Base-by-base conservation (phyloP, 2,797 vertebrate species). In the Protonibea diacanthus region DNA sequence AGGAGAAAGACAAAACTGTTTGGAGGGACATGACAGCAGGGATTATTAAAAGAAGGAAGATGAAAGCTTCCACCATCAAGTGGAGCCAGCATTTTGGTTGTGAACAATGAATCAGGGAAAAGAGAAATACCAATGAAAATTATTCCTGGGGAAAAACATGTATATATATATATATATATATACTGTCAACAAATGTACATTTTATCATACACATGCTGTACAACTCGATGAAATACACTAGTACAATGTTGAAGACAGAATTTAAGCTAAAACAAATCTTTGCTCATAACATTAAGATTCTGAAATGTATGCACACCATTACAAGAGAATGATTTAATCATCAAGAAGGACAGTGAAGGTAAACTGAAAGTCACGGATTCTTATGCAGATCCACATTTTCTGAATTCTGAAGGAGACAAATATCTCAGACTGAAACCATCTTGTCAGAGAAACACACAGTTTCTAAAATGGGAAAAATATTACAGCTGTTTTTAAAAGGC, bases 1-100 rank as follows among this genome's bases (percentile, higher is more conserved):
- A 72, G 82, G 59, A 91, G 64, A 92, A 83, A 91, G 65, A 93
- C 82, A 89, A 57, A 90, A 18, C 79, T 91, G 90, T 93, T 94
- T 93, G 92, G 87, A 92, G 67, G 76, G 86, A 86, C 74, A 83
- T 84, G 68, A 73, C 51, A 65, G 76, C 68, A 69, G 52, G 0
- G 0, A 66, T 70, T 52, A 65, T 75, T 68, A 18, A 45, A 74
- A 45, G 5, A 66, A 44, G 17, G 0, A 6, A 81, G 52, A 49
- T 10, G 6, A 45, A 61, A 56, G 48, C 25, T 13, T 62, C 29
- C 29, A 29, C 5, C 29, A 25, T 74, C 42, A 63, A 55, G 23
- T 64, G 18, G 38, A 69, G 47, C 8, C 48, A 67, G 61, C 17
- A 71, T 45, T 48, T 10, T 53, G 10, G 51, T 62, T 78, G 59